These are phyloP conservation scores for Acronicta alni DNA, from an alignment of 2,888 invertebrate species.

Conservation along the genomic window DNA sequence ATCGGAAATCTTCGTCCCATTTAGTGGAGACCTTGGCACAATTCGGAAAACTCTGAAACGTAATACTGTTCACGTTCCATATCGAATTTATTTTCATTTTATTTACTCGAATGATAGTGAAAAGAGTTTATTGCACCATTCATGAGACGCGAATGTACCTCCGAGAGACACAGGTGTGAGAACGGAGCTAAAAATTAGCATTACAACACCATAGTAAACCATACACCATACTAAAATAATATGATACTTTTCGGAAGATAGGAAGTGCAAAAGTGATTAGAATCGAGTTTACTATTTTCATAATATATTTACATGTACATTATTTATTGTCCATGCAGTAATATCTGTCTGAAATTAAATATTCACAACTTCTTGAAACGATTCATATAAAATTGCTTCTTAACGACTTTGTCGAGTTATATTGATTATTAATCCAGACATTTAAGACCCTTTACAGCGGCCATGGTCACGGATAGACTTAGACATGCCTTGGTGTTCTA, in stretches of 20 bases:
- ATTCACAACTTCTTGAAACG: neutral
- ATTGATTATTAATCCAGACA: too few species aligned
- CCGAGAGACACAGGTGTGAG: constrained; percentile 10
- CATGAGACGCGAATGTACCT: constrained; percentile 8
- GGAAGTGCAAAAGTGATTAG: constrained; percentile 2
- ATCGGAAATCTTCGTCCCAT: neutral
- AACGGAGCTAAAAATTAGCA: too few species aligned
- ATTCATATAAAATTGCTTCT: too few species aligned
- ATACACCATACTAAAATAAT: too few species aligned
- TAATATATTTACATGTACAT: too few species aligned
- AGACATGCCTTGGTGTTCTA: too few species aligned
- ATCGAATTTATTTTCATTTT: constrained; percentile 5
- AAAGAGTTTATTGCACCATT: constrained; percentile 24
- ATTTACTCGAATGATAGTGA: constrained; percentile 26
- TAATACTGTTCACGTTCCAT: constrained; percentile 5
- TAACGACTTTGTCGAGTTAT: neutral
- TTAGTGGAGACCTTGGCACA: neutral
- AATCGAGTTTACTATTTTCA: too few species aligned
- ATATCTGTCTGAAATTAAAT: neutral
- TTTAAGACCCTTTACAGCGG: too few species aligned
- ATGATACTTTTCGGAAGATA: neutral
- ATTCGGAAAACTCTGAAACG: neutral
- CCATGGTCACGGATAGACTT: too few species aligned
- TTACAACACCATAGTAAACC: too few species aligned
- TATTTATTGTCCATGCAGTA: neutral